These are phyloP conservation scores for Acanthurus lineatus DNA, from an alignment of 2,797 vertebrate genomes.

Conservation along the genomic window DNA sequence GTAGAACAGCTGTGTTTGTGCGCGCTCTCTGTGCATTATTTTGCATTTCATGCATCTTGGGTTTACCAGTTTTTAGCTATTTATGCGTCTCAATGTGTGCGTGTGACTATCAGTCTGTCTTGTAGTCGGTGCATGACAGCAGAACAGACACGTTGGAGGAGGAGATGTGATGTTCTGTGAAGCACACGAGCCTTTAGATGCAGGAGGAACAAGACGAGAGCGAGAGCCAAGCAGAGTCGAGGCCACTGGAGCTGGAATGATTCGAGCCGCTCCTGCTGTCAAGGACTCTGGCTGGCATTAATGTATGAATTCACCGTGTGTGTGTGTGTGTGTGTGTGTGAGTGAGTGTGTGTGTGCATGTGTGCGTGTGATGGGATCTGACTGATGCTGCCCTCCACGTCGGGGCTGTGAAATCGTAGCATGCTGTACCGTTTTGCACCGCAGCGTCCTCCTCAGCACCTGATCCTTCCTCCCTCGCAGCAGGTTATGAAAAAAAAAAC, in stretches of 20 bases:
- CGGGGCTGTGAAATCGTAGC: conserved; percentile 34
- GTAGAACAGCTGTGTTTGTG: conserved; percentile 7
- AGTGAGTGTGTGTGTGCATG: conserved; percentile 24
- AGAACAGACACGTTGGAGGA: conserved; percentile 60
- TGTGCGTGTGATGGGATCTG: conserved; percentile 25
- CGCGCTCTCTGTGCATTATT: background rate
- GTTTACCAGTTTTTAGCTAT: background rate
- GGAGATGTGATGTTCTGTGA: conserved; percentile 66
- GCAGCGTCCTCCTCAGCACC: conserved; percentile 4
- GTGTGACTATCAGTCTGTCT: conserved; percentile 40
- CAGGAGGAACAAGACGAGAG: conserved; percentile 61
- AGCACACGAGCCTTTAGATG: conserved; percentile 51
- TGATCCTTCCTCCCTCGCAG: conserved; percentile 32
- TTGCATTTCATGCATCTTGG: conserved; percentile 39
- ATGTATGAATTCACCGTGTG: conserved; percentile 60
- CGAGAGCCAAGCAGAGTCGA: conserved; percentile 54
- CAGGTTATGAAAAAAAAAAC: conserved; percentile 18
- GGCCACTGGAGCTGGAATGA: conserved; percentile 50
- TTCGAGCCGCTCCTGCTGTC: conserved; percentile 63
- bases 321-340: conserved; percentile 20
- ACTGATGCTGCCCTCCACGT: conserved; percentile 35
- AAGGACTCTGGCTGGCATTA: conserved; percentile 63
- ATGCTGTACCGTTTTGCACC: conserved; percentile 32
- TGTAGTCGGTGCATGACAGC: conserved; percentile 55
- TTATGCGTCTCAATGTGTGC: background rate